These are phyloP conservation scores for Pseudococcus longispinus DNA, from an alignment of 2,888 invertebrate species.

Conservation along the genomic window DNA sequence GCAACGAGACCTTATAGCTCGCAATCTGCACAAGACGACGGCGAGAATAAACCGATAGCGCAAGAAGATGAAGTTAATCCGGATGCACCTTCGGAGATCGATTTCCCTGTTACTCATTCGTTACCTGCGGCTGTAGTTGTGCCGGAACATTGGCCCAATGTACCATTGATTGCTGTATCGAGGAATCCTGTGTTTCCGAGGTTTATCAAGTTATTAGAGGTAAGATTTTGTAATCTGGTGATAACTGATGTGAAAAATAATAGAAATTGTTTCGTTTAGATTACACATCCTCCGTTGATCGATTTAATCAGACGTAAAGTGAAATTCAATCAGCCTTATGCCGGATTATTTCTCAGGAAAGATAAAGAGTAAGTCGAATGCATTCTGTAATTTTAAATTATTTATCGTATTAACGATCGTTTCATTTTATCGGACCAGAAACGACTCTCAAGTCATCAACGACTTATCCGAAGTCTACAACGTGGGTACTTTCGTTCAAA, in stretches of 20 bases:
- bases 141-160: conserved; percentile 95
- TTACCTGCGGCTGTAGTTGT: conserved; percentile 82
- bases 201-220: conserved; percentile 97
- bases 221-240: conserved; percentile 62
- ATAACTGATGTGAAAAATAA: background rate
- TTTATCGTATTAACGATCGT: background rate
- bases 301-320: conserved; percentile 92
- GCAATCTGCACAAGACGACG: background rate
- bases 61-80: background rate
- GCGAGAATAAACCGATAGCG: background rate
- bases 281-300: conserved; percentile 85
- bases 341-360: conserved; percentile 94
- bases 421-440: conserved; percentile 63
- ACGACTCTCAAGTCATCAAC: conserved; percentile 84
- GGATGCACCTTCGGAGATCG: background rate
- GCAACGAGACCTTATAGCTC: background rate
- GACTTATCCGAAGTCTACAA: conserved; percentile 84
- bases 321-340: conserved; percentile 93
- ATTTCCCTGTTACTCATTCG: conserved; percentile 48
- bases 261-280: conserved; percentile 65
- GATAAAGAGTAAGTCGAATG: conserved; percentile 74
- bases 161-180: conserved; percentile 92
- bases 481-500: conserved; percentile 96
- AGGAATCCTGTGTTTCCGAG: conserved; percentile 97
- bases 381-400: background rate